These are phyloP conservation scores for Anoncus sp. DNA, from an alignment of 2,888 invertebrate species.

Conservation along the genomic window DNA sequence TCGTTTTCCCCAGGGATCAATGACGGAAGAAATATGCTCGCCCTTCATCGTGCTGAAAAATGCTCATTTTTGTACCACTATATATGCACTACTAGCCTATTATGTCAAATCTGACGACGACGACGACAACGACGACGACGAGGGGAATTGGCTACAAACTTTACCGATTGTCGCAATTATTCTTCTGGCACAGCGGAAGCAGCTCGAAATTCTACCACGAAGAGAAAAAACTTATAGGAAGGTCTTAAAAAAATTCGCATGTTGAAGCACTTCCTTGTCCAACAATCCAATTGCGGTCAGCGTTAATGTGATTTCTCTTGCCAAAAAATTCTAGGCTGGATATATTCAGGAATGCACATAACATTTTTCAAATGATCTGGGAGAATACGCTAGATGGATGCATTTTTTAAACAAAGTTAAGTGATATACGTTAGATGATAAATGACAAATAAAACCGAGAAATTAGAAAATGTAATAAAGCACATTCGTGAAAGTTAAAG, in stretches of 20 bases:
- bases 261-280: not conserved
- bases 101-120: not conserved
- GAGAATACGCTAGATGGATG: no score
- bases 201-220: not conserved
- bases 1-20: slow-evolving; percentile 45
- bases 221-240: not conserved
- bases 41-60: slow-evolving; percentile 16
- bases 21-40: not conserved
- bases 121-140: not conserved
- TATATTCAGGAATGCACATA: no score
- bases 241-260: not conserved
- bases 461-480: not conserved
- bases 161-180: not conserved
- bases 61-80: not conserved
- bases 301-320: not conserved
- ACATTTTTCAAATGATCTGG: no score
- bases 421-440: not conserved
- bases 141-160: slow-evolving; percentile 5
- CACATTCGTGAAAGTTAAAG: slow-evolving; percentile 7
- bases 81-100: not conserved
- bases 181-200: not conserved
- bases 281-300: not conserved
- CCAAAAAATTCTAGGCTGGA: not conserved
- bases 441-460: slow-evolving; percentile 2
- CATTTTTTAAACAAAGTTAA: not conserved